Base-by-base conservation (phyloP, 2,113 vertebrate genomes). In the Corythornis madagascariensis region DNA sequence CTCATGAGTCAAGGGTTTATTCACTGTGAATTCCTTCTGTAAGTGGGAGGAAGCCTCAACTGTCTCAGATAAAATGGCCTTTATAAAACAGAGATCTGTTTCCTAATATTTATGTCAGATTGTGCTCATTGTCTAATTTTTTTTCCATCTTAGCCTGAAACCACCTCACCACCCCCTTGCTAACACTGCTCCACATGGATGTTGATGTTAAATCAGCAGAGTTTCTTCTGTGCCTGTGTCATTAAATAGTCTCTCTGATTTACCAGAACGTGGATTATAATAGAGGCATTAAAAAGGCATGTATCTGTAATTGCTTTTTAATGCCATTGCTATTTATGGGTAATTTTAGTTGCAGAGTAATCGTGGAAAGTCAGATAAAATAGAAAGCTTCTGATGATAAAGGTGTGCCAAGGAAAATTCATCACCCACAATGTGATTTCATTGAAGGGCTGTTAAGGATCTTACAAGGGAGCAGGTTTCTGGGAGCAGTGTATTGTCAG, bases 41-140 rank as follows among this genome's bases (percentile, higher is more conserved):
- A 78, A 85, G 87, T 85, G 75, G 89, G 75, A 95, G 87, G 94
- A 95, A 93, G 80, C 60, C 91, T 77, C 73, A 93, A 88, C 78
- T 92, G 43, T 64, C 91, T 81, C 57, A 75, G 65, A 66, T 77
- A 70, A 91, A 88, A 91, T 48, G 33, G 60, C 29, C 82, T 93
- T 89, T 50, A 74, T 92, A 74, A 93, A 96, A 93, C 89, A 94
- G 71, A 59, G 78, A 94, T 83, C 75, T n/a, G 28, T 92, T 92
- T 85, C 72, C 78, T 66, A 88, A 92, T 92, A 89, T 93, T 95
- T 89, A 66, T 87, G 56, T 89, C 81, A 66, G 48, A 76, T 91
- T 78, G 84, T 80, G n/a, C 38, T 93, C 40, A 25, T 73, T 89
- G 71, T 53, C 50, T 25, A 14, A 24, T 48, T 86, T 56, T 88